Base-by-base conservation (phyloP, 2,888 invertebrate species). In the Trachelus troglodyta region DNA sequence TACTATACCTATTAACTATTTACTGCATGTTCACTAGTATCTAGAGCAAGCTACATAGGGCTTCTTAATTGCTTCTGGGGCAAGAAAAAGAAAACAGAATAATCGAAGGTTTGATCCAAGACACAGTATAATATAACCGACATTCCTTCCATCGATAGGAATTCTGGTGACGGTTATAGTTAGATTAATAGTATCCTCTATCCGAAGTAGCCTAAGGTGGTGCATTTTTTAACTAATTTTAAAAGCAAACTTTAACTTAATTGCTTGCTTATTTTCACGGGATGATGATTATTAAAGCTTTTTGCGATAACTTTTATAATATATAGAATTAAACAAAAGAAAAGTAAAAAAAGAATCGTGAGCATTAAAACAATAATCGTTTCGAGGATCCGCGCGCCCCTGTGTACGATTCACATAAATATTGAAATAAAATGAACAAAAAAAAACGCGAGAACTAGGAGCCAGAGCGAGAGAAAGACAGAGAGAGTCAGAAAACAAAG, bases 121-220 rank as follows among this genome's bases (percentile, higher is more conserved):
- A 56, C 56, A 56, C 56, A 23, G 56, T 56, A 56, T 56, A 23
- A 23, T 56, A 23, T 56, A 56, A 56, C 56, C 56, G 56, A 56
- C 56, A 56, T 56, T 56, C 56, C 56, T 23, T 9, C 56, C 56
- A 15, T 56, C 9, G 56, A 56, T 56, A 9, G 40, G 56, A 56
- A 56, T 56, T 56, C 6, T 56, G 56, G 56, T 56, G 56, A 56
- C 56, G 56, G 56, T 56, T 56, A 56, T 56, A 23, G 9, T 56
- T 56, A 56, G 23, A 56, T 9, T 56, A 56, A 56, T 56, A 56
- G 23, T 56, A 23, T 56, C 56, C 23, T 56, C 56, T 56, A 86
- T 87, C 85, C 85, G 79, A 86, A 85, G 81, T 87, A 88, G 86
- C 84, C 80, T 85, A 88, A 85, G 87, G 89, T 89, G 88, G 89